A percentile compares a stretch with the other conserved stretches of the same genome.
These are phyloP conservation scores for Epinephelus fuscoguttatus DNA, from an alignment of 2,113 vertebrate species.

Conservation along the genomic window DNA sequence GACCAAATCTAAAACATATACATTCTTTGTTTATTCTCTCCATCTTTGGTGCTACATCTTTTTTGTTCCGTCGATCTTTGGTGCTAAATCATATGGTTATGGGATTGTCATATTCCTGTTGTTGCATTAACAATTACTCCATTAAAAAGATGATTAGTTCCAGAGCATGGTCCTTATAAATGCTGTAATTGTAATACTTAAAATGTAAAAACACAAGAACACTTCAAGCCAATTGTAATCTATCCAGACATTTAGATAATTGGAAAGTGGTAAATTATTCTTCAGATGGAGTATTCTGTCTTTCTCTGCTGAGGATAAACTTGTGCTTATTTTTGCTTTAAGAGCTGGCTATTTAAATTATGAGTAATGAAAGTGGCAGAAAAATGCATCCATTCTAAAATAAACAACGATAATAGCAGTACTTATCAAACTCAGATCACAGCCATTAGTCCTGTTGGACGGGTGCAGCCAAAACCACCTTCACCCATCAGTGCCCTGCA, in stretches of 20 bases:
- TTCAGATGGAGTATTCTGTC: background rate
- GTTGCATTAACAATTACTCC: background rate
- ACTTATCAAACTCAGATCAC: slow-evolving; percentile 38
- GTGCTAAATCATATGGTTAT: background rate
- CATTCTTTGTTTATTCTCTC: background rate
- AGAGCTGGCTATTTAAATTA: background rate
- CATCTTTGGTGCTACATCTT: background rate
- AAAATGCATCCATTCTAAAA: slow-evolving; percentile 12
- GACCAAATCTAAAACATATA: background rate
- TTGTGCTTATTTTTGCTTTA: background rate
- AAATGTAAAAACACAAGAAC: background rate
- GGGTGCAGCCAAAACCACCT: slow-evolving; percentile 21
- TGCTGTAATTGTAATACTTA: background rate
- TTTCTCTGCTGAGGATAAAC: background rate
- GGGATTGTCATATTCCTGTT: background rate
- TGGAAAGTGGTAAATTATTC: background rate
- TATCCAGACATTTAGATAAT: background rate
- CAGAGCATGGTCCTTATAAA: background rate
- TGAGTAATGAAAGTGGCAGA: background rate
- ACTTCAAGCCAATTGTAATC: background rate
- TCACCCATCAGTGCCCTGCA: slow-evolving; percentile 33
- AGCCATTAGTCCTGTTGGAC: slow-evolving; percentile 1
- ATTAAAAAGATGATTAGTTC: background rate
- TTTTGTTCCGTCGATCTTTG: background rate
- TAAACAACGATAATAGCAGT: slow-evolving; percentile 18